These are phyloP conservation scores for Cavia aperea DNA, from an alignment of 2,113 vertebrate genomes.

Conservation along the genomic window DNA sequence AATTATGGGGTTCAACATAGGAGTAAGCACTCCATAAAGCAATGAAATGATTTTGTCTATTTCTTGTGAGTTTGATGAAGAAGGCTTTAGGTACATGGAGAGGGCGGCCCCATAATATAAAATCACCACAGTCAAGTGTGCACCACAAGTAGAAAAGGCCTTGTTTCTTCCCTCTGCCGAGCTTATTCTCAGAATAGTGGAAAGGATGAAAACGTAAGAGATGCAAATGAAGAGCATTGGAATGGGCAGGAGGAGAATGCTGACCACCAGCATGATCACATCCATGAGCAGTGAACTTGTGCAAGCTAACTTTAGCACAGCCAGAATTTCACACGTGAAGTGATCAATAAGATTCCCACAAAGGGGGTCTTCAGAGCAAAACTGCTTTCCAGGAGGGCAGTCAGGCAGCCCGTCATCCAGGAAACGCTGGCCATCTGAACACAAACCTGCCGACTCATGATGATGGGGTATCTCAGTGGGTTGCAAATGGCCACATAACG, in stretches of 20 bases:
- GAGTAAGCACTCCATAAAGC: constrained; percentile 64
- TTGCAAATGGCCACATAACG: constrained; percentile 65
- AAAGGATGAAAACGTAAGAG: constrained; percentile 68
- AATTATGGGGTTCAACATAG: constrained; percentile 68
- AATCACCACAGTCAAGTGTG: constrained; percentile 67
- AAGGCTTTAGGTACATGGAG: constrained; percentile 68
- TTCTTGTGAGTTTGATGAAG: constrained; percentile 59
- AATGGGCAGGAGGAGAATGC: constrained; percentile 55
- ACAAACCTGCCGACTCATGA: constrained; percentile 61
- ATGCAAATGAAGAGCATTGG: constrained; percentile 63
- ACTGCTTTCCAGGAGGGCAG: constrained; percentile 56
- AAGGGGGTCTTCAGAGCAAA: constrained; percentile 50
- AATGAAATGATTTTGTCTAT: constrained; percentile 59
- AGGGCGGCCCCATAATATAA: constrained; percentile 68
- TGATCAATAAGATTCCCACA: constrained; percentile 65
- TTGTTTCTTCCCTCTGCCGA: constrained; percentile 66
- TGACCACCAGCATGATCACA: constrained; percentile 44
- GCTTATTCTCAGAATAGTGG: constrained; percentile 58
- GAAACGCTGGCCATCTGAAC: constrained; percentile 36
- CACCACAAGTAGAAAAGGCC: constrained; percentile 72
- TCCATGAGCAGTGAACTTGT: constrained; percentile 36
- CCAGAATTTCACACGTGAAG: constrained; percentile 65
- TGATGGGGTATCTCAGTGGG: constrained; percentile 52
- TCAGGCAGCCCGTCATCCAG: constrained; percentile 61
- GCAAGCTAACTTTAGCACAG: constrained; percentile 66